Evolutionary conservation across 2,797 vertebrate genomes (phyloP).

Genomic region (Pseudochirops cupreus): DNA sequence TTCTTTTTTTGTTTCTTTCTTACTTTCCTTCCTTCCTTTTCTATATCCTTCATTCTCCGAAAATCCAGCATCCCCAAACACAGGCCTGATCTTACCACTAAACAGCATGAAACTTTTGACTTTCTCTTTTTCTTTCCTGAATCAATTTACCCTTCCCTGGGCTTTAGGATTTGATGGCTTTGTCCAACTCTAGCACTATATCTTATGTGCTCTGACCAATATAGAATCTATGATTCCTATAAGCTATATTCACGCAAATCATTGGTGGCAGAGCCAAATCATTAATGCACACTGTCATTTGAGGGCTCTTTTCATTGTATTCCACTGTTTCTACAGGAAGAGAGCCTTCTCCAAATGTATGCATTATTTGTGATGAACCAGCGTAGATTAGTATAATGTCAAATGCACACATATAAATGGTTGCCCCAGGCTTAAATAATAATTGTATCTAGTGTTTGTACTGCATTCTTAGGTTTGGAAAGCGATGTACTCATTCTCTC

Average conservation of each 20-base stretch:
- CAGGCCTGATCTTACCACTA: background rate
- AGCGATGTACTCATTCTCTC: background rate
- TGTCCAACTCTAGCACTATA: background rate
- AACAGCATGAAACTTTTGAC: background rate
- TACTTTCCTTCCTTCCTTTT: background rate
- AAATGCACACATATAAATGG: fast-evolving
- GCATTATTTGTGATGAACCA: background rate
- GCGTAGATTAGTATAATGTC: background rate
- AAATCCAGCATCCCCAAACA: background rate
- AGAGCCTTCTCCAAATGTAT: background rate
- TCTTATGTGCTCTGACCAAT: background rate
- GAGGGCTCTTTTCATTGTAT: background rate
- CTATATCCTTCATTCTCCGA: background rate
- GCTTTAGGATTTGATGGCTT: background rate
- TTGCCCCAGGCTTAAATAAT: background rate
- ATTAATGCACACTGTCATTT: background rate
- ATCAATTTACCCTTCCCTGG: background rate
- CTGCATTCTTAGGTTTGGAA: background rate
- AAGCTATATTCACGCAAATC: background rate
- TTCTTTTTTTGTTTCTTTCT: background rate
- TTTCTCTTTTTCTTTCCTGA: background rate
- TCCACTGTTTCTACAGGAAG: background rate
- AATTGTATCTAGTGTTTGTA: background rate
- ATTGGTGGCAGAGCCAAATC: background rate
- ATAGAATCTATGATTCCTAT: background rate